A percentile compares a stretch with the other conserved stretches of the same genome.
phyloP scores from a whole-genome alignment of 2,113 vertebrate species.

The Rhegmatorhina hoffmannsi region DNA sequence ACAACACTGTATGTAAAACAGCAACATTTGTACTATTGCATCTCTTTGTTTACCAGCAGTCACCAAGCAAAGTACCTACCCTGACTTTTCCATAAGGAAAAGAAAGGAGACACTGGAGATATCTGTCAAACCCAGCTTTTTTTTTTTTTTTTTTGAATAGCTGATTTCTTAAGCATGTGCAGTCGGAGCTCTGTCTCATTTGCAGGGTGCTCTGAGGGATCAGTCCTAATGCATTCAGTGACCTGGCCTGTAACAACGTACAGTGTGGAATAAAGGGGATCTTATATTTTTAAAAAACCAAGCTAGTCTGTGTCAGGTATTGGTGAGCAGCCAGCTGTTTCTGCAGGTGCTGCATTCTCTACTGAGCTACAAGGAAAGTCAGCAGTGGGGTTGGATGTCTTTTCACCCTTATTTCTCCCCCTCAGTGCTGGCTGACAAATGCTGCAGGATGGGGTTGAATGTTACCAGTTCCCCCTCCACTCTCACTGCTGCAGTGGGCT shows the following conservation, averaged over 20 bases:
- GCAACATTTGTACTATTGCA: neutral
- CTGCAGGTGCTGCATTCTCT: neutral
- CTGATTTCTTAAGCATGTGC: conserved; percentile 7
- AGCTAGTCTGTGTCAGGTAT: neutral
- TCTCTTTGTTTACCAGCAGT: conserved; percentile 18
- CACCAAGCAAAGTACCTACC: neutral
- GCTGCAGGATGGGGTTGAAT: neutral
- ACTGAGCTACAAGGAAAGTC: neutral
- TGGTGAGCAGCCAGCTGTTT: neutral
- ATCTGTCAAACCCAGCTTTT: neutral
- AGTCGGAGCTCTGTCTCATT: neutral
- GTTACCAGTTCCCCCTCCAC: accelerated
- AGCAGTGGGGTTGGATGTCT: neutral
- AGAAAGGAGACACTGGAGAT: neutral
- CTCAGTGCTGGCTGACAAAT: neutral
- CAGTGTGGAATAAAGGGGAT: neutral
- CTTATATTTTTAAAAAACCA: conserved; percentile 32
- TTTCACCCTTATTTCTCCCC: neutral
- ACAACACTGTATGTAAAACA: neutral
- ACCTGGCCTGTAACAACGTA: neutral
- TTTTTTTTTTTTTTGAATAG: neutral
- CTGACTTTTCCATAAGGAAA: neutral
- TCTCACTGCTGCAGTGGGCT: neutral
- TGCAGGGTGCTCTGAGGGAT: neutral
- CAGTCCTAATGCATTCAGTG: neutral